Evolutionary conservation across 2,888 invertebrate species (phyloP).

Genomic region (Caenorhabditis sulstoni): DNA sequence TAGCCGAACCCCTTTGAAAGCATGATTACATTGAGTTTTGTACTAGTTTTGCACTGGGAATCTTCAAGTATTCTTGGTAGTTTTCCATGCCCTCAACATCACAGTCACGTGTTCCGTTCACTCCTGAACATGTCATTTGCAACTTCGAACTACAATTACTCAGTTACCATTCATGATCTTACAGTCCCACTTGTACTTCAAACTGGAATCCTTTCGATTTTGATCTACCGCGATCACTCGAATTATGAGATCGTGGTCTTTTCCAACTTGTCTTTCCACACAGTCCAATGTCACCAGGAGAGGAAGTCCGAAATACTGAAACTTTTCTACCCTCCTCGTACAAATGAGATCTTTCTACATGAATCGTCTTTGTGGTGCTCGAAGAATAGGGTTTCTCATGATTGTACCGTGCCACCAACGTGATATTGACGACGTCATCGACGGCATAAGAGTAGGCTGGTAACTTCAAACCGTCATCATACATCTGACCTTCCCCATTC

Average conservation of each 20-base stretch:
- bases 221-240: conserved; percentile 38
- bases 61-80: conserved; percentile 12
- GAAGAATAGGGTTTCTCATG: conserved; percentile 45
- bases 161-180: conserved; percentile 26
- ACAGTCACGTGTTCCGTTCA: conserved; percentile 19
- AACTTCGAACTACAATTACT: background rate
- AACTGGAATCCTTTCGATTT: conserved; percentile 30
- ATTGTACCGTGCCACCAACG: conserved; percentile 45
- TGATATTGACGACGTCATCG: conserved; percentile 49
- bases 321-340: too few relatives aligned
- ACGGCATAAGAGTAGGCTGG: conserved; percentile 43
- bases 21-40: conserved; percentile 21
- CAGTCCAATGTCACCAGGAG: conserved; percentile 46
- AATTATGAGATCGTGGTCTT: conserved; percentile 38
- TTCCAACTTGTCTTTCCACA: conserved; percentile 44
- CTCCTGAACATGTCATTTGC: conserved; percentile 33
- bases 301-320: conserved; percentile 54
- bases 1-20: background rate
- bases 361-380: conserved; percentile 44
- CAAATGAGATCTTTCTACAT: too few relatives aligned
- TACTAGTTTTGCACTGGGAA: conserved; percentile 26
- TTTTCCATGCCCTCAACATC: conserved; percentile 14
- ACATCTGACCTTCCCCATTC: conserved; percentile 40
- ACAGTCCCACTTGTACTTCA: conserved; percentile 47
- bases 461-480: conserved; percentile 47